Evolutionary conservation across 2,888 invertebrate species (phyloP).

Genomic region (Clitarchus hookeri): DNA sequence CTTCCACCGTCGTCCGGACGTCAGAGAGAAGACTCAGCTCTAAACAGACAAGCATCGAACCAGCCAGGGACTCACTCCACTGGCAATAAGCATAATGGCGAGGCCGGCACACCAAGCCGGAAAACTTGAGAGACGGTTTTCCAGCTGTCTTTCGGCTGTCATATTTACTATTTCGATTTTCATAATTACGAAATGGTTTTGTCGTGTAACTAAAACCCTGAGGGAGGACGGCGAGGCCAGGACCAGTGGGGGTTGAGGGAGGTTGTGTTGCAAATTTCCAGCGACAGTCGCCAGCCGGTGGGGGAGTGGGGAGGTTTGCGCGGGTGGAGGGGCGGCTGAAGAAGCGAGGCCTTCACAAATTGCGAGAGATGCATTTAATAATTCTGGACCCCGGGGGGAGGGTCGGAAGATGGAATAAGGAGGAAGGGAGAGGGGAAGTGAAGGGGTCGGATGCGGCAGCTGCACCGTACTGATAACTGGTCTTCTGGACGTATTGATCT

Average conservation of each 20-base stretch:
- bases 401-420: not conserved
- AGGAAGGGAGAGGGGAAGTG: not conserved
- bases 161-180: not conserved
- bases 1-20: no score
- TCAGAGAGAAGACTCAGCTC: no score
- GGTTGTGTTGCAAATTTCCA: no score
- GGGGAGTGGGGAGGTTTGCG: not conserved
- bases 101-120: no score
- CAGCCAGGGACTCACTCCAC: no score
- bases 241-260: no score
- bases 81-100: no score
- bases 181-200: not conserved
- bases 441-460: not conserved
- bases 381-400: not conserved
- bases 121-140: not conserved
- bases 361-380: constrained; percentile 5
- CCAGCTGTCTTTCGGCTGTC: not conserved
- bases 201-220: not conserved
- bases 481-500: not conserved
- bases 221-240: no score
- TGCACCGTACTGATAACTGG: not conserved
- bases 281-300: not conserved
- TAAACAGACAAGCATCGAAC: no score
- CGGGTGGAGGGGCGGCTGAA: not conserved
- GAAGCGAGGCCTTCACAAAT: not conserved